Evolutionary conservation across 2,113 vertebrate genomes (phyloP).

Genomic region (Halichoerus grypus): DNA sequence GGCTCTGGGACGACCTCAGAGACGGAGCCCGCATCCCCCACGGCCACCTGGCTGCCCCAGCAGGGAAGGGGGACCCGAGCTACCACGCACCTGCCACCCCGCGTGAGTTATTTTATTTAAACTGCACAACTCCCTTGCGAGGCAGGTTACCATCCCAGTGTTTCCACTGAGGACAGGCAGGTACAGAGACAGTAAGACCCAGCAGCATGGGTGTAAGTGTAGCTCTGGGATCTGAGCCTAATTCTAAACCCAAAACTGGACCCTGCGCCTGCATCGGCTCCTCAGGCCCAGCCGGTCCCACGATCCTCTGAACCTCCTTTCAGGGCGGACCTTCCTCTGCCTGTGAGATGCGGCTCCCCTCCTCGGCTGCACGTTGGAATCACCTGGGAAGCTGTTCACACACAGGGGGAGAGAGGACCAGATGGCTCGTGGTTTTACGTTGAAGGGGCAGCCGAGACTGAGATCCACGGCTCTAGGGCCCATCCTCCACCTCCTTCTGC

Average conservation of each 20-base stretch:
- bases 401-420: too few species aligned
- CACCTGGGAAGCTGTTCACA: neutral
- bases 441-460: neutral
- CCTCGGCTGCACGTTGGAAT: neutral
- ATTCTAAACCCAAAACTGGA: neutral
- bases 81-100: too few species aligned
- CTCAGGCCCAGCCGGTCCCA: neutral
- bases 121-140: neutral
- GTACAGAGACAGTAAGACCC: neutral
- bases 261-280: too few species aligned
- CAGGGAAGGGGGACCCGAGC: too few species aligned
- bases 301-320: accelerated
- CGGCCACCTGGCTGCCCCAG: too few species aligned
- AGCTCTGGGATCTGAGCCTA: neutral
- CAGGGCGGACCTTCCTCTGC: neutral
- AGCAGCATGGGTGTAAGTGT: neutral
- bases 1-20: too few species aligned
- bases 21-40: too few species aligned
- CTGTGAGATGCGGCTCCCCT: neutral
- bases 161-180: neutral
- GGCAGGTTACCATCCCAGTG: neutral
- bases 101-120: neutral
- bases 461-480: neutral
- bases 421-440: neutral
- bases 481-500: neutral